These are phyloP conservation scores for Amiota minor DNA, from an alignment of 2,888 invertebrate species.

Conservation along the genomic window DNA sequence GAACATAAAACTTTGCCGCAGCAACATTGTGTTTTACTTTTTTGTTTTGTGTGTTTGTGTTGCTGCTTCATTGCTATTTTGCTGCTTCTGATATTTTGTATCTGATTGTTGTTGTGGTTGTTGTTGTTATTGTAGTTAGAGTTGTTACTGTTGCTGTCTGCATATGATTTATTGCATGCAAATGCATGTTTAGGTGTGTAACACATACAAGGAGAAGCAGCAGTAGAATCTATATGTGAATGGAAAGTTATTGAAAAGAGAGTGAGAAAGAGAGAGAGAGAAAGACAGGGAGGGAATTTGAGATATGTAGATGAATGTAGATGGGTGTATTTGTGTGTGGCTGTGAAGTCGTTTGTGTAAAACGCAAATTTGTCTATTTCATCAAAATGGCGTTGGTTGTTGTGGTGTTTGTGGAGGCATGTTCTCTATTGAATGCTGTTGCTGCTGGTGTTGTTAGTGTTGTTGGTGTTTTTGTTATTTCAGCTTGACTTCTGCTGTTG, in stretches of 20 bases:
- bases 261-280: too few species aligned
- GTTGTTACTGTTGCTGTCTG: conserved; percentile 62
- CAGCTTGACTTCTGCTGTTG: conserved; percentile 57
- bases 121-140: conserved; percentile 32
- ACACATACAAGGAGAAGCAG: too few species aligned
- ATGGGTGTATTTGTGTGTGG: conserved; percentile 22
- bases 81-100: conserved; percentile 38
- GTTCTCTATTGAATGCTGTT: conserved; percentile 23
- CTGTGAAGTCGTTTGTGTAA: conserved; percentile 57
- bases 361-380: conserved; percentile 72
- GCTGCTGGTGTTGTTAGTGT: conserved; percentile 58
- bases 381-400: conserved; percentile 54
- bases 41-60: conserved; percentile 11
- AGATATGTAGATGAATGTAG: background rate
- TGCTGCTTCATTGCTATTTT: conserved; percentile 33
- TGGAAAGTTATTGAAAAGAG: too few species aligned
- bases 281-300: too few species aligned
- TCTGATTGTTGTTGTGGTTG: conserved; percentile 39
- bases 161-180: conserved; percentile 65
- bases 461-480: conserved; percentile 14
- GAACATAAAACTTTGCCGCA: conserved; percentile 52
- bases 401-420: background rate
- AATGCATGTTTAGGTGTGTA: background rate
- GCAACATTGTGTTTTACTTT: conserved; percentile 54
- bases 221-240: too few species aligned